A percentile compares a stretch with the other conserved stretches of the same genome.
Conservation (phyloP, 1,140 invertebrate species). For the Caenorhabditis briggsae region DNA sequence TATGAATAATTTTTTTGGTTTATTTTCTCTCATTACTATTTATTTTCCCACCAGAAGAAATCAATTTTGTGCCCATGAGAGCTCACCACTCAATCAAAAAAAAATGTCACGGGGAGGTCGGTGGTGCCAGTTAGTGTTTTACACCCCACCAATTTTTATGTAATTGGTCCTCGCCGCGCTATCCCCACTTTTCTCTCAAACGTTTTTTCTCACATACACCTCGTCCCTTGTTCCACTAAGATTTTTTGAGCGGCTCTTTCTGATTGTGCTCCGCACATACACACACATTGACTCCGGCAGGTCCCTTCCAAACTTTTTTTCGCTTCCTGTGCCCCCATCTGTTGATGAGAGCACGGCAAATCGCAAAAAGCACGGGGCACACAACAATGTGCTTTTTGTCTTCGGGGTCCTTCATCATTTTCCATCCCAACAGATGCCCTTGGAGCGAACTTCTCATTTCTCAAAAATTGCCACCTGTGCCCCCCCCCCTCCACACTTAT, state of each 20-base stretch:
- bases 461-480: slow-evolving; percentile 18
- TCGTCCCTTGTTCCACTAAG: slow-evolving; percentile 42
- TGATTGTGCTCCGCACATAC: background rate
- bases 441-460: background rate
- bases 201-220: background rate
- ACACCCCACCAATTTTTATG: slow-evolving; percentile 29
- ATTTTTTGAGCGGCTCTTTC: background rate
- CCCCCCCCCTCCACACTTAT: too few species aligned
- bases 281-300: slow-evolving; percentile 13
- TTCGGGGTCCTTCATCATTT: background rate
- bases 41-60: background rate
- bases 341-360: slow-evolving; percentile 52
- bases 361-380: slow-evolving; percentile 11
- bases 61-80: background rate
- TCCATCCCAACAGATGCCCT: slow-evolving; percentile 21
- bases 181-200: background rate
- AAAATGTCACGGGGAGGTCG: background rate
- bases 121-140: slow-evolving; percentile 26
- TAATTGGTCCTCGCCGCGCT: slow-evolving; percentile 31
- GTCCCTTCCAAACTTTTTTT: slow-evolving; percentile 9
- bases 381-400: background rate
- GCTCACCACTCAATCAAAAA: background rate
- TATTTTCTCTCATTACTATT: background rate
- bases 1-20: background rate
- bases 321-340: slow-evolving; percentile 13